Conservation (phyloP, 1,140 invertebrate species). For the Microvelia longipes region DNA sequence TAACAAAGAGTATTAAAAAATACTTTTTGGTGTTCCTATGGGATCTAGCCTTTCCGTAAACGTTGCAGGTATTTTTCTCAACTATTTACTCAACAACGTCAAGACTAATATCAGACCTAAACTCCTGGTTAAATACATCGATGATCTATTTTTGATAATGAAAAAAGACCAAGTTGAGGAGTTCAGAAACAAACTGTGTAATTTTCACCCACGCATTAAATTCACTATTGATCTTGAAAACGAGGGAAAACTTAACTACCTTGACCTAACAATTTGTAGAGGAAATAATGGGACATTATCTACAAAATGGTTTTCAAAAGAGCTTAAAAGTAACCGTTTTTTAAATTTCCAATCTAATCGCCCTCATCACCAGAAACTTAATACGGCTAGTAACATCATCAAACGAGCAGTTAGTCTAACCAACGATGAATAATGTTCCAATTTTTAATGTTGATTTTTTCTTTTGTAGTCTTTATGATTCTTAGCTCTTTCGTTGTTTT, state of each 20-base stretch:
- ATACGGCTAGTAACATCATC: not conserved
- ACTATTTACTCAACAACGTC: too few relatives aligned
- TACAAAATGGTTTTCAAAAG: not conserved
- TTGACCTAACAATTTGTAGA: not conserved
- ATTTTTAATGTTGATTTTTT: too few relatives aligned
- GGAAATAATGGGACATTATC: not conserved
- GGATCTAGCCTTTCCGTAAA: too few relatives aligned
- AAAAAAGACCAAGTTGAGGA: not conserved
- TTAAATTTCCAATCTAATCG: not conserved
- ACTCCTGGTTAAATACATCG: not conserved
- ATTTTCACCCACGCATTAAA: not conserved
- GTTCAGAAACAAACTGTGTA: not conserved
- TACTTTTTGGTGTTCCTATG: too few relatives aligned
- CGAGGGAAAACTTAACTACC: not conserved
- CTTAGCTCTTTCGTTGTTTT: too few relatives aligned
- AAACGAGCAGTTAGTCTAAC: too few relatives aligned
- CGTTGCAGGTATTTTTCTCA: too few relatives aligned
- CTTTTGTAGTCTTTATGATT: too few relatives aligned
- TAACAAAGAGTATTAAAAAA: too few relatives aligned
- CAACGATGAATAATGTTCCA: too few relatives aligned
- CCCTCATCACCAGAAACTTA: not conserved
- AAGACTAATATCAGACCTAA: not conserved
- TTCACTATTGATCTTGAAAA: not conserved
- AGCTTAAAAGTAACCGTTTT: not conserved
- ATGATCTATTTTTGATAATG: not conserved